Base-by-base conservation (phyloP, 1,140 invertebrate genomes). In the Phocides pigmalion region DNA sequence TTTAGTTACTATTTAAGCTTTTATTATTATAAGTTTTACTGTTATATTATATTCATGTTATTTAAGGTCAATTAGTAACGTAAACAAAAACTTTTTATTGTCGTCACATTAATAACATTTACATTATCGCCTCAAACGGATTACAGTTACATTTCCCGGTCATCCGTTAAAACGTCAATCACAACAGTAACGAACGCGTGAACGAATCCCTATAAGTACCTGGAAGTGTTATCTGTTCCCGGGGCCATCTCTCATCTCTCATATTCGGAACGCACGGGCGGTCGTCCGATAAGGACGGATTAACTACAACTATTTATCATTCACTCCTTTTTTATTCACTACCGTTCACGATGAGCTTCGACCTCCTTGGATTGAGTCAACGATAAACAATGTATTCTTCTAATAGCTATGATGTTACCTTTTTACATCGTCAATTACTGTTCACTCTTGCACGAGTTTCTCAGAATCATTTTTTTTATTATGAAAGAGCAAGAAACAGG, bases 251-350 rank as follows among this genome's bases (percentile, higher is more conserved):
- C n/a, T 82, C 87, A 90, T 90, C 87, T 90, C 78, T 90, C 87
- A 90, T 90, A 87, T 90, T 90, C 75, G 84, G 82, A 84, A 81
- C 83, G 78, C 87, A 90, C 85, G 87, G 87, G 85, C 83, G 77
- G 81, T 74, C 68, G 66, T 69, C 66, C 81, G 87, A 90, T 90
- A 90, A 88, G 79, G 75, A 68, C 70, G 87, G 85, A 90, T 90
- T 90, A 90, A 86, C 76, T 79, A 75, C 51, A 74, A 86, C 87
- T 87, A 90, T 90, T 90, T 88, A 90, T 90, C 87, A 90, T 87
- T 76, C 72, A 75, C 65, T 82, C 79, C 74, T 86, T 84, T 86
- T 87, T 89, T 81, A 75, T 87, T 79, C 72, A 87, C 83, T 87
- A 87, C 83, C 76, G 84, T 86, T 76, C 64, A 19, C 9, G 19